These are phyloP conservation scores for Zygaena filipendulae DNA, from an alignment of 2,888 invertebrate species.

Conservation along the genomic window DNA sequence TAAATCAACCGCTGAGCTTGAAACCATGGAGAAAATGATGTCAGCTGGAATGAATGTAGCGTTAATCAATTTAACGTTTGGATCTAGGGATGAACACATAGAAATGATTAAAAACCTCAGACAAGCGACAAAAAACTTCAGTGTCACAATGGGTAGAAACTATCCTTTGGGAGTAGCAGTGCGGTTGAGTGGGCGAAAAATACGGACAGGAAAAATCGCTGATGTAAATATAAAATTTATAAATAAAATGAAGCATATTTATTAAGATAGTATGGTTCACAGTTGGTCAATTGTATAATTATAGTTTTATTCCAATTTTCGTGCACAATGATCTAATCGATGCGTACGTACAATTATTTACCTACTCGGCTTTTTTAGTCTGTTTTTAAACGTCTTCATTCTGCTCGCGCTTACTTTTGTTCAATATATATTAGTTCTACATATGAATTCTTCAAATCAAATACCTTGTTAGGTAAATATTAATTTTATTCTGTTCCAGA, in stretches of 20 bases:
- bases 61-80: constrained; percentile 49
- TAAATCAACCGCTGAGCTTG: constrained; percentile 35
- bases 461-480: too few relatives aligned
- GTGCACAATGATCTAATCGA: too few relatives aligned
- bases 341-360: too few relatives aligned
- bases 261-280: too few relatives aligned
- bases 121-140: constrained; percentile 63
- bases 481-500: constrained; percentile 28
- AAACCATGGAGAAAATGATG: constrained; percentile 56
- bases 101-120: constrained; percentile 50
- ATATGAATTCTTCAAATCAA: too few relatives aligned
- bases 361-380: too few relatives aligned
- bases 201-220: constrained; percentile 84
- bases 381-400: too few relatives aligned
- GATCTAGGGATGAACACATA: constrained; percentile 41
- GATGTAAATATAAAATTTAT: constrained; percentile 70
- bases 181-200: constrained; percentile 89
- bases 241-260: too few relatives aligned
- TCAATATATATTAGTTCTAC: too few relatives aligned
- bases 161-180: constrained; percentile 86
- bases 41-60: constrained; percentile 64
- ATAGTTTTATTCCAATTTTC: too few relatives aligned
- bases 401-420: too few relatives aligned
- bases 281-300: too few relatives aligned
- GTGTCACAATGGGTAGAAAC: constrained; percentile 67